Evolutionary conservation across 2,113 vertebrate species (phyloP).

Genomic region (Labeo catla): DNA sequence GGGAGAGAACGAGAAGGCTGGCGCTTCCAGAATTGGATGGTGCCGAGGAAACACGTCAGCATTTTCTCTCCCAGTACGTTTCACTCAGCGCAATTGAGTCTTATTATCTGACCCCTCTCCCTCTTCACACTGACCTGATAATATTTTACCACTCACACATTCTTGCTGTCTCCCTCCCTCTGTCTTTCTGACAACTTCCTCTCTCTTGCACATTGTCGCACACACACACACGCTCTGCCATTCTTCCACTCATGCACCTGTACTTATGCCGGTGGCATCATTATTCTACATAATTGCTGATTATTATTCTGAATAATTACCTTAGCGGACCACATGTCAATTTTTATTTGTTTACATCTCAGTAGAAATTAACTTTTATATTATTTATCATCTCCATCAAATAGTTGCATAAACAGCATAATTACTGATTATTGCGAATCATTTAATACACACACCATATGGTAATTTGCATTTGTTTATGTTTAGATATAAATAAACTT

Average conservation of each 20-base stretch:
- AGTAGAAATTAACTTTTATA: not conserved
- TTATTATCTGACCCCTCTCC: slow-evolving; percentile 61
- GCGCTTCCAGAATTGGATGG: slow-evolving; percentile 52
- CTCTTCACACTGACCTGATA: slow-evolving; percentile 57
- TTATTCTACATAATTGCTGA: slow-evolving; percentile 50
- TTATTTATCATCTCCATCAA: not conserved
- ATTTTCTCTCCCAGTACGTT: slow-evolving; percentile 55
- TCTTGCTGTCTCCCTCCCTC: slow-evolving; percentile 23
- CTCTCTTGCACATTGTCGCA: not conserved
- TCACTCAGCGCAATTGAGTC: slow-evolving; percentile 61
- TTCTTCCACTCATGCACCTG: not conserved
- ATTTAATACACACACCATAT: not conserved
- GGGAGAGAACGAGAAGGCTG: slow-evolving; percentile 22
- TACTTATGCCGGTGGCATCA: not conserved
- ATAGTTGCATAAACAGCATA: not conserved
- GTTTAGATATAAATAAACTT: not conserved
- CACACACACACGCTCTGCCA: not conserved
- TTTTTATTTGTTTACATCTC: not conserved
- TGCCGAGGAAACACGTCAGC: slow-evolving; percentile 55
- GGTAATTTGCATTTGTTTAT: not conserved
- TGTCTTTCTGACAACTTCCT: slow-evolving; percentile 36
- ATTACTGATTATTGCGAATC: not conserved
- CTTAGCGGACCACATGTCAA: not conserved
- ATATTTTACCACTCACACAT: slow-evolving; percentile 58
- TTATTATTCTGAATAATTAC: slow-evolving; percentile 9